phyloP scores from a whole-genome alignment of 2,888 invertebrate species.

The Leptinotarsa peninsularis region DNA sequence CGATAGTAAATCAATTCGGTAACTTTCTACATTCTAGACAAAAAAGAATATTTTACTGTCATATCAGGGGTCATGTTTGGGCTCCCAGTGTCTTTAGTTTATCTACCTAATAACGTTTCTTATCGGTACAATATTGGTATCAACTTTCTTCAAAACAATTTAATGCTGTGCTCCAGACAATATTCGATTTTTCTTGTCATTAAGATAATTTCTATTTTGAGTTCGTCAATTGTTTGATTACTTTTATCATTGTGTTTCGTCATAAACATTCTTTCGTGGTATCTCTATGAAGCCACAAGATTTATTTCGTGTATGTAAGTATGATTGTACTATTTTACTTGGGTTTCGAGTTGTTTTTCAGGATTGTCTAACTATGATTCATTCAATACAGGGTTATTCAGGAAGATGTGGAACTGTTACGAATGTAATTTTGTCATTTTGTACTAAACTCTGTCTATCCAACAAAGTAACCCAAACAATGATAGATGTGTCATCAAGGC shows the following conservation, averaged over 20 bases:
- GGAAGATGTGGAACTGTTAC: too few relatives aligned
- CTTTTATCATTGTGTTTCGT: constrained; percentile 5
- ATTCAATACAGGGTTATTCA: too few relatives aligned
- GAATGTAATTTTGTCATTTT: too few relatives aligned
- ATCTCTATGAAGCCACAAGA: neutral
- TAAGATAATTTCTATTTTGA: constrained; percentile 21
- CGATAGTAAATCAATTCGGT: neutral
- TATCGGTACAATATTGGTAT: constrained; percentile 4
- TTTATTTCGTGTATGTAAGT: neutral
- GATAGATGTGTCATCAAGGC: too few relatives aligned
- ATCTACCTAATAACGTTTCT: constrained; percentile 18
- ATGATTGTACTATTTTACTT: neutral
- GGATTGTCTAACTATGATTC: neutral
- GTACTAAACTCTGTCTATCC: too few relatives aligned
- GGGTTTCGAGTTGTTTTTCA: neutral
- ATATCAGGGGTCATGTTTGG: neutral
- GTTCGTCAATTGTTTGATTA: constrained; percentile 10
- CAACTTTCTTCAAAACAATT: constrained; percentile 18
- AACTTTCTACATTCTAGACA: neutral
- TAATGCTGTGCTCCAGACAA: neutral
- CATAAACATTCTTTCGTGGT: neutral
- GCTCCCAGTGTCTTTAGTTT: neutral
- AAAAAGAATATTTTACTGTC: neutral
- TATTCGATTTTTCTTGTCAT: constrained; percentile 11
- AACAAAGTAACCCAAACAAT: too few relatives aligned